Conservation (phyloP, 1,140 invertebrate genomes). For the Amyelois transitella region DNA sequence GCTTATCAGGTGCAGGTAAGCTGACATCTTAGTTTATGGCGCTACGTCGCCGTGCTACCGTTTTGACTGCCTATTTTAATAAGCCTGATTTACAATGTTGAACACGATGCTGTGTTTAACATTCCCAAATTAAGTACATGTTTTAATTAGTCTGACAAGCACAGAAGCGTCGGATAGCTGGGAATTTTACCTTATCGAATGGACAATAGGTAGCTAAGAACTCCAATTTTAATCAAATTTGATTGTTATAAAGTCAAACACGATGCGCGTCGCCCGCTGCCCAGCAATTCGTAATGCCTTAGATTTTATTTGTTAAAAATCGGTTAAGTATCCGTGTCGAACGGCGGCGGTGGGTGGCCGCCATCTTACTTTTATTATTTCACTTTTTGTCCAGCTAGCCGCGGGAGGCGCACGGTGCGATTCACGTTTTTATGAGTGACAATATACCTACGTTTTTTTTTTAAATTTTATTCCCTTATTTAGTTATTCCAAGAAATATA, state of each 20-base stretch:
- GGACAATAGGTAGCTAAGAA: not conserved
- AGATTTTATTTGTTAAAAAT: slow-evolving; percentile 76
- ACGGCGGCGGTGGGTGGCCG: slow-evolving; percentile 71
- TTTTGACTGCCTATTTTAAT: slow-evolving; percentile 19
- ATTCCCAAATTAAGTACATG: slow-evolving; percentile 1
- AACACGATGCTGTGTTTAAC: slow-evolving; percentile 4
- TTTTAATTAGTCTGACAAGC: not conserved
- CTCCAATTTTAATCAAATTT: slow-evolving; percentile 28
- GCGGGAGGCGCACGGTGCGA: slow-evolving; percentile 60
- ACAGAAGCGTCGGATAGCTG: not conserved
- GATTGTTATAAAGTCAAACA: slow-evolving; percentile 45
- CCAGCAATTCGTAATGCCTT: slow-evolving; percentile 67
- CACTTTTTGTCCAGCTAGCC: slow-evolving; percentile 65
- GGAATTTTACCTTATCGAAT: not conserved
- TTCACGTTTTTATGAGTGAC: slow-evolving; percentile 67
- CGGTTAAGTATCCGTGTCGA: slow-evolving; percentile 75
- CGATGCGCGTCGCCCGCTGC: slow-evolving; percentile 33
- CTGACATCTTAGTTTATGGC: slow-evolving; percentile 37
- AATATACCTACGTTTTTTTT: slow-evolving; percentile 45
- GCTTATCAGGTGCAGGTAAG: slow-evolving; percentile 53
- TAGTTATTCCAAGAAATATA: slow-evolving; percentile 48
- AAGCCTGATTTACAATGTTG: slow-evolving; percentile 1
- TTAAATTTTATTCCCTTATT: slow-evolving; percentile 42
- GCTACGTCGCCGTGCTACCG: slow-evolving; percentile 35
- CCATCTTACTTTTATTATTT: slow-evolving; percentile 60